Evolutionary conservation across 2,888 invertebrate species (phyloP), one percentile per base, ranked within the genome.

Genomic region (Galerucella calmariensis): DNA sequence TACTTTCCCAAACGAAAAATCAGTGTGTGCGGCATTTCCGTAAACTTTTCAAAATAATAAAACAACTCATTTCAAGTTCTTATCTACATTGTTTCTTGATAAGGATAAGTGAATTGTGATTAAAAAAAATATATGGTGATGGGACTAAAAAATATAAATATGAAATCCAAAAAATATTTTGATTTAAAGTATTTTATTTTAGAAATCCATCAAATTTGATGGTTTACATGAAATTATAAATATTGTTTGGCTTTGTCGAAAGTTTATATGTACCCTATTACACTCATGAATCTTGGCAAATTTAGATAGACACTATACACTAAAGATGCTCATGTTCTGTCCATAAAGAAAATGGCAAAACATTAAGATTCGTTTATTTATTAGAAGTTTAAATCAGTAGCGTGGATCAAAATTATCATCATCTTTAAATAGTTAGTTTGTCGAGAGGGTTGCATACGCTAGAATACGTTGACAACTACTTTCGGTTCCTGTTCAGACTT

Each of bases 71-170:
- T 16, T 56, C 20, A 56, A 16, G 44, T 20, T 56, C 56, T 56
- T 56, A 56, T 56, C 16, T 9, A 56, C 16, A 56, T 56, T 16
- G 5, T 51, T 35, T 56, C 61, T 72, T 75, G 51, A 68, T 71
- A 44, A 56, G 65, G 41, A 62, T 66, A 71, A 74, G 67, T 74
- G 72, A 76, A 74, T 79, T 81, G 80, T 80, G 79, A 81, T 78
- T 71, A 61, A 74, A 73, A 73, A 74, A 77, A 66, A 41, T 9
- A 41, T 41, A 72, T 79, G 83, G 84, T 84, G 83, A 83, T 80
- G 83, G 84, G 83, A 82, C 82, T 82, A 82, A 81, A 77, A 74
- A 75, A 68, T 72, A 53, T n/a, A 35, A 69, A 24, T 51, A 51
- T 53, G n/a, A 44, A 68, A 59, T 68, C 44, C 41, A 46, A 66